Percentiles rank a stretch among this genome's conserved stretches.
These are phyloP conservation scores for Rhinogobio ventralis DNA, from an alignment of 2,797 vertebrate genomes.

Conservation along the genomic window DNA sequence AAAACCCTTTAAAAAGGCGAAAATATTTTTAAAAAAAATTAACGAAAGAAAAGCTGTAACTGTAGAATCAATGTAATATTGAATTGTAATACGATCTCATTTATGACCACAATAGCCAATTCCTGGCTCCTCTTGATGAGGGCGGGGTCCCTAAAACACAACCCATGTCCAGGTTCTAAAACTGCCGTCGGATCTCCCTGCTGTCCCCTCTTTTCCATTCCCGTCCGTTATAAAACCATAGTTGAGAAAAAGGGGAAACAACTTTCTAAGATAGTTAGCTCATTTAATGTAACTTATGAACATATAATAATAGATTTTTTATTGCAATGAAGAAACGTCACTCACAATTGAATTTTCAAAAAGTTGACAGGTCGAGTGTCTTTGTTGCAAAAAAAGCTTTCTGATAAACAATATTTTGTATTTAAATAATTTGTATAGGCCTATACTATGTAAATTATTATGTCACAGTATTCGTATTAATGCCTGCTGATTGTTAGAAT, in stretches of 20 bases:
- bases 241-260: not conserved
- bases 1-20: not conserved
- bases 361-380: not conserved
- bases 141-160: constrained; percentile 11
- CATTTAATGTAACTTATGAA: not conserved
- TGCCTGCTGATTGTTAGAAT: not conserved
- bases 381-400: not conserved
- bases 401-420: not conserved
- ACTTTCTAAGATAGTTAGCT: not conserved
- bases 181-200: not conserved
- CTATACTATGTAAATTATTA: not conserved
- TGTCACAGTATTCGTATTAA: not conserved
- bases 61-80: not conserved
- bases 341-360: not conserved
- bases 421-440: not conserved
- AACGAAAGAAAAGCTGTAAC: not conserved
- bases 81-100: not conserved
- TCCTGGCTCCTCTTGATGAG: not conserved
- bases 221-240: not conserved
- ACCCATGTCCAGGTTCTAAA: not conserved
- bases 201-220: not conserved
- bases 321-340: not conserved
- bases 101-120: not conserved
- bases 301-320: not conserved
- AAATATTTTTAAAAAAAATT: constrained; percentile 7